A percentile compares a stretch with the other conserved stretches of the same genome.
phyloP scores from a whole-genome alignment of 2,797 vertebrate genomes.

The Rhincodon typus region DNA sequence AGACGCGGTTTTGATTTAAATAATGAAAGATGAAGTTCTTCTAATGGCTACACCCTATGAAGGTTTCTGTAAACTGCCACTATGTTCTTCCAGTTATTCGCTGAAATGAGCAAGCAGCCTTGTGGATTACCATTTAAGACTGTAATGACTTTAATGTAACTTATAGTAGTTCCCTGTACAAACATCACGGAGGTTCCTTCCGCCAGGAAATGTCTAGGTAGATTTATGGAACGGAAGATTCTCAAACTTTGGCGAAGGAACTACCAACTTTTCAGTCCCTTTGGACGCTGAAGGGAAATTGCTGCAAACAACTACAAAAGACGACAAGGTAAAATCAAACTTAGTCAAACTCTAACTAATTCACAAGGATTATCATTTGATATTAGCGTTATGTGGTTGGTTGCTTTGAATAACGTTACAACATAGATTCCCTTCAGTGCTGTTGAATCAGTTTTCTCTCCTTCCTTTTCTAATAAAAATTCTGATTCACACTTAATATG shows the following conservation, averaged over 20 bases:
- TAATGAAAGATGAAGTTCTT: neutral
- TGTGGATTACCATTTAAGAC: constrained; percentile 44
- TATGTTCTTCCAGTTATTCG: neutral
- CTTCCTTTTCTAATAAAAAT: neutral
- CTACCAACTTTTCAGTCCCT: neutral
- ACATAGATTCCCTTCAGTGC: neutral
- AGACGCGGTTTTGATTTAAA: neutral
- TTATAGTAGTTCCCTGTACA: neutral
- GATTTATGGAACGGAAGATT: constrained; percentile 5
- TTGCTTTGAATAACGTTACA: neutral
- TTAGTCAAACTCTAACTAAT: neutral
- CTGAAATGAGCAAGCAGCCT: constrained; percentile 39
- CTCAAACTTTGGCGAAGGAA: neutral
- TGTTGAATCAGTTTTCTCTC: neutral
- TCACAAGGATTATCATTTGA: constrained; percentile 1
- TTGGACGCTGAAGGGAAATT: neutral
- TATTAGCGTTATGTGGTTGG: neutral
- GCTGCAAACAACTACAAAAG: constrained; percentile 9
- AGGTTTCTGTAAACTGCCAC: neutral
- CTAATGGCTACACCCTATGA: neutral
- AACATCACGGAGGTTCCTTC: neutral
- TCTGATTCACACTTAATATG: neutral
- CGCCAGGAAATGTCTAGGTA: constrained; percentile 22
- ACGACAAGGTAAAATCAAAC: neutral
- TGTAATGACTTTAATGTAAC: constrained; percentile 7